Conservation (phyloP, 2,888 invertebrate genomes). For the Lasioglossum morio region DNA sequence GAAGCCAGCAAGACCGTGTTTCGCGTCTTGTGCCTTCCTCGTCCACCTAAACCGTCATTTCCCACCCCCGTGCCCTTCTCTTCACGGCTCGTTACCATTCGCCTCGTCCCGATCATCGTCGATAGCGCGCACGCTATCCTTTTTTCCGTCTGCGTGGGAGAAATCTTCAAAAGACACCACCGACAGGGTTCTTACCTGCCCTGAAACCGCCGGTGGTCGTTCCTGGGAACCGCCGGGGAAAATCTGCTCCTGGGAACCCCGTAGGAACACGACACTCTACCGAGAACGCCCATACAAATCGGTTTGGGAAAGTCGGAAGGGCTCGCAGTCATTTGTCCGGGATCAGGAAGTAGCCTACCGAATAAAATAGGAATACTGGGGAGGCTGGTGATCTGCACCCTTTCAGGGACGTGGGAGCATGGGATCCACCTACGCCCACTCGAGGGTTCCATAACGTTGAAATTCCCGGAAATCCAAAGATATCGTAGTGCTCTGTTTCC, state of each 20-base stretch:
- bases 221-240: neutral
- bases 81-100: conserved; percentile 4
- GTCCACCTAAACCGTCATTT: neutral
- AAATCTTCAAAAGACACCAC: neutral
- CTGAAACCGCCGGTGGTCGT: neutral
- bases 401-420: neutral
- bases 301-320: neutral
- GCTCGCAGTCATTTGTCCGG: neutral
- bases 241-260: neutral
- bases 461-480: no score
- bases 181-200: neutral
- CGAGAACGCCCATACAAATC: neutral
- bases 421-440: no score
- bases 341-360: neutral
- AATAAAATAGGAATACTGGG: neutral
- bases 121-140: neutral
- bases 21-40: neutral
- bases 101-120: neutral
- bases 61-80: neutral
- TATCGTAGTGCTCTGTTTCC: no score
- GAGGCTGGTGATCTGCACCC: neutral
- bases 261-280: neutral
- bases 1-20: conserved; percentile 22
- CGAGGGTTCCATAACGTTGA: no score
- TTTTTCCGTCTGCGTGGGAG: neutral